Evolutionary conservation across 2,797 vertebrate genomes (phyloP), one percentile per base, ranked within the genome.

Genomic region (Sebastes nivosus): DNA sequence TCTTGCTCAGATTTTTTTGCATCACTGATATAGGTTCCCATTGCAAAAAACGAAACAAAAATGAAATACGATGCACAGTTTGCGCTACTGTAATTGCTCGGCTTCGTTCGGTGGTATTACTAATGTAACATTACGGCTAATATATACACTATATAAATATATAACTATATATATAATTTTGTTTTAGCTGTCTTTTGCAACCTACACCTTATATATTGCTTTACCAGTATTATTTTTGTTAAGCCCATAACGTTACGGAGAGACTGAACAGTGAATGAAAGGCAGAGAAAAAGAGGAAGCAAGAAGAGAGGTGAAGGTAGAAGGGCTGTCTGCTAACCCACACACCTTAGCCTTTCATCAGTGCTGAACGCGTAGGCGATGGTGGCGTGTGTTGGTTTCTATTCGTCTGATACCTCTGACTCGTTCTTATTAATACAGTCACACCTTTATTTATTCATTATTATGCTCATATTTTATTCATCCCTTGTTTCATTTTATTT

Each of bases 401-500:
- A 82, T 89, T 89, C 77, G 57, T 89, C 88, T 84, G 86, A 91
- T 91, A 88, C 58, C 73, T 83, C 74, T 69, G 89, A 87, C 89
- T 89, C 29, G 58, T 64, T 88, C 86, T 91, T 93, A 94, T 94
- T 94, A 93, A 93, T 92, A 93, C 87, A 92, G 91, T 90, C 92
- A 83, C 83, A 85, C 83, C 76, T 93, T 95, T 94, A 94, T 91
- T 94, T 95, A 95, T 94, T 95, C 91, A 95, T 93, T 92, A 94
- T 87, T 66, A 36, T n/a, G 36, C 88, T 93, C 93, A 95, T 95
- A 93, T 94, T 94, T 94, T 91, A 95, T 95, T 94, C 82, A 95
- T 93, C 75, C 55, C 73, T 72, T 85, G 85, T 92, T 92, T 91
- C 84, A 89, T 92, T 93, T 93, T 90, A 91, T 88, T 92, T 93